Conservation (phyloP, 2,113 vertebrate genomes). For the Eptatretus burgeri region DNA sequence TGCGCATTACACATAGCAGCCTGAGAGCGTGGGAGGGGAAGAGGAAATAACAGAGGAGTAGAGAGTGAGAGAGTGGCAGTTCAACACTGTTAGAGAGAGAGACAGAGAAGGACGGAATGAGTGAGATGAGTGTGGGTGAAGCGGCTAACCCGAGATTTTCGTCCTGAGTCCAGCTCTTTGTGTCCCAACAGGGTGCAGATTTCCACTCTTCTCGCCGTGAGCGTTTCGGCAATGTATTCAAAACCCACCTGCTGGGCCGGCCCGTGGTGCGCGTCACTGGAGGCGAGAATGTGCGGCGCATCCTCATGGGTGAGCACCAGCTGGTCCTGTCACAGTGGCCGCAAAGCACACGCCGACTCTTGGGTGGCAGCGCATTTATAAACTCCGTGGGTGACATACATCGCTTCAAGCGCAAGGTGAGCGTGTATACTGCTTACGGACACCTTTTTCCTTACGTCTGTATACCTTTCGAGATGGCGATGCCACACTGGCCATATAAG, state of each 20-base stretch:
- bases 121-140: slow-evolving; percentile 6
- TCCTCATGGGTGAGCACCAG: slow-evolving; percentile 75
- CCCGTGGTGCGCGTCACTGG: slow-evolving; percentile 73
- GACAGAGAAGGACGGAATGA: slow-evolving; percentile 7
- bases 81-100: background rate
- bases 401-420: slow-evolving; percentile 64
- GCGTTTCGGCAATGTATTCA: slow-evolving; percentile 75
- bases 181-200: slow-evolving; percentile 24
- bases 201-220: slow-evolving; percentile 34
- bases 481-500: background rate
- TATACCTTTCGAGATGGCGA: background rate
- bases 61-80: background rate
- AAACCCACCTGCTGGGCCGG: slow-evolving; percentile 70
- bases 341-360: slow-evolving; percentile 54
- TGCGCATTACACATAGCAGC: background rate
- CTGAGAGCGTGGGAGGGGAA: background rate
- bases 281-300: slow-evolving; percentile 64
- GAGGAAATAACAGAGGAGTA: background rate
- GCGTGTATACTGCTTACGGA: background rate
- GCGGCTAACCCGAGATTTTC: no score
- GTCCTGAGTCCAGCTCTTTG: no score
- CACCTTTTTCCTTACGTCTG: background rate
- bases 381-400: slow-evolving; percentile 92
- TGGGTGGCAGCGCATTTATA: slow-evolving; percentile 64
- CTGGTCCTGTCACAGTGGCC: slow-evolving; percentile 85